Conservation (phyloP, 2,888 invertebrate genomes). For the Camponotus fellah region DNA sequence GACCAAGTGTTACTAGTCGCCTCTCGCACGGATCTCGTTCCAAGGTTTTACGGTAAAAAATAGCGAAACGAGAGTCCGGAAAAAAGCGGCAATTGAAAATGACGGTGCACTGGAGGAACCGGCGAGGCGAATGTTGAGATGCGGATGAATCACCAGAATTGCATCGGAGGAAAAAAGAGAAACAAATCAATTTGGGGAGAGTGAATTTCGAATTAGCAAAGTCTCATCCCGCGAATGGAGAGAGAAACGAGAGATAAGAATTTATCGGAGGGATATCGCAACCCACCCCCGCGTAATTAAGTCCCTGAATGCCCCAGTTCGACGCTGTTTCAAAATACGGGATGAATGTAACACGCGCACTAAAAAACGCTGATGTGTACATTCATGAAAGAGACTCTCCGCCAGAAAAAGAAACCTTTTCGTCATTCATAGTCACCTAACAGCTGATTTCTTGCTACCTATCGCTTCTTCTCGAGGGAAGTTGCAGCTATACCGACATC, state of each 20-base stretch:
- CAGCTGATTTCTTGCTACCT: neutral
- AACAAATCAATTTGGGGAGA: slow-evolving; percentile 29
- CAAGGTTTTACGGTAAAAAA: neutral
- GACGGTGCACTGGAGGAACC: slow-evolving; percentile 31
- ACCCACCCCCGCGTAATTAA: neutral
- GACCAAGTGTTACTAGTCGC: neutral
- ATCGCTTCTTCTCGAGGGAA: neutral
- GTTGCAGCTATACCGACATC: neutral
- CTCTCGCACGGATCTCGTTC: neutral
- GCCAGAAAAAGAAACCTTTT: neutral
- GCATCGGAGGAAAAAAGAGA: neutral
- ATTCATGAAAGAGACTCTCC: neutral
- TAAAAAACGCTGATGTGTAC: neutral
- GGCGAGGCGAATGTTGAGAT: neutral
- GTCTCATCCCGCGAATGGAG: neutral
- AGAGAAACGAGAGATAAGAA: slow-evolving; percentile 25
- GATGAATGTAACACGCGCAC: neutral
- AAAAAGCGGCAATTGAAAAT: slow-evolving; percentile 26
- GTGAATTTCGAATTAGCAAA: neutral
- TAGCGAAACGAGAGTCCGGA: neutral
- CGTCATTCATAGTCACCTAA: neutral
- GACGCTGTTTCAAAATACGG: neutral
- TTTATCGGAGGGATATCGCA: slow-evolving; percentile 13
- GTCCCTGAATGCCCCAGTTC: neutral
- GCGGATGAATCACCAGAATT: neutral